Conservation (phyloP, 1,140 invertebrate genomes). For the Drosophila suzukii region DNA sequence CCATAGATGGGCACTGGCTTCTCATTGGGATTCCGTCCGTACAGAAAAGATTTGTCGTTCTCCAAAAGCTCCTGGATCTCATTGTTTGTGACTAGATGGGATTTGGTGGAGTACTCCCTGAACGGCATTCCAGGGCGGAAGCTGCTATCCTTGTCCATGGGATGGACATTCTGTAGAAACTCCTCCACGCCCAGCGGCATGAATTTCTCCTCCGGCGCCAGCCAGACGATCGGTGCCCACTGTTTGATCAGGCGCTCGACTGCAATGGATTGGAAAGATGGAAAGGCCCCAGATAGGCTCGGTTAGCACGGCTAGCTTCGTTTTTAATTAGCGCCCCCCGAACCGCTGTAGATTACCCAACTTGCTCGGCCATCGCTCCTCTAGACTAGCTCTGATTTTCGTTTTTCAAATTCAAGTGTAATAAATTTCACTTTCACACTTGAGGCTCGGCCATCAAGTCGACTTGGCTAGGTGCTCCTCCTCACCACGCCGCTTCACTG, state of each 20-base stretch:
- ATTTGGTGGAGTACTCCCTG: conserved; percentile 82
- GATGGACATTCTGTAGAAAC: conserved; percentile 87
- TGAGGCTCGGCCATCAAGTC: conserved; percentile 57
- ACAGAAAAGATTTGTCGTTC: conserved; percentile 86
- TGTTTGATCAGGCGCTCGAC: conserved; percentile 85
- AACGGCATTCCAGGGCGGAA: conserved; percentile 66
- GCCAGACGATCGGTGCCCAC: conserved; percentile 88
- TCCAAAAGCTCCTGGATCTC: conserved; percentile 86
- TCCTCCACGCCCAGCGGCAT: conserved; percentile 87
- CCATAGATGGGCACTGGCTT: conserved; percentile 87
- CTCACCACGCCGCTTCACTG: neutral
- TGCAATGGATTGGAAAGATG: conserved; percentile 51
- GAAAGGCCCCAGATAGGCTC: conserved; percentile 24
- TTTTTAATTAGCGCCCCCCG: conserved; percentile 51
- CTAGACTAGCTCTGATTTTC: conserved; percentile 65
- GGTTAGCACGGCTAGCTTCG: conserved; percentile 29
- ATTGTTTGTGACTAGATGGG: conserved; percentile 86
- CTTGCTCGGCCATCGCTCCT: conserved; percentile 18
- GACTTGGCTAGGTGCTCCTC: conserved; percentile 46
- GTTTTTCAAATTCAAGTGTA: conserved; percentile 65
- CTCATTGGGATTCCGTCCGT: conserved; percentile 86
- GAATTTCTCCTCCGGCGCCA: conserved; percentile 88
- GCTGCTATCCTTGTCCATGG: conserved; percentile 78
- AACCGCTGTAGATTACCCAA: conserved; percentile 52
- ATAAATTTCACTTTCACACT: conserved; percentile 82